phyloP scores from a whole-genome alignment of 2,888 invertebrate genomes.

The Endomychus coccineus region DNA sequence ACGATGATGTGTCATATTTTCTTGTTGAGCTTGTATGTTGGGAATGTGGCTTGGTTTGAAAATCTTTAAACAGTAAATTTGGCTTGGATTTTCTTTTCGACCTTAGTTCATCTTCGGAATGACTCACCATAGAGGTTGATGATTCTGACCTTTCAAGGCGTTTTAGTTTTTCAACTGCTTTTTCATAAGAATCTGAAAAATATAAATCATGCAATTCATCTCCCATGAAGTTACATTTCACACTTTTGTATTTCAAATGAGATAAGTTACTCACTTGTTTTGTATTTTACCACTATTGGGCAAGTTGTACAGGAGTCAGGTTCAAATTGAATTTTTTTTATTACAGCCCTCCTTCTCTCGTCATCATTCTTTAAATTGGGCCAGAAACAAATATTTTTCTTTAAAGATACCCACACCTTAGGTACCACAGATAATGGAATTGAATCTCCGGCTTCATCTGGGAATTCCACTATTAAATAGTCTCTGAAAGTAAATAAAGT shows the following conservation, averaged over 20 bases:
- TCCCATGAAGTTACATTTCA: too few species aligned
- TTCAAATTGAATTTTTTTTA: not conserved
- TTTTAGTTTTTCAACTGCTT: too few species aligned
- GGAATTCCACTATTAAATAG: constrained; percentile 1
- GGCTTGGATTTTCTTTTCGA: too few species aligned
- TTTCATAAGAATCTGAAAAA: constrained; percentile 2
- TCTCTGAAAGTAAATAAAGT: not conserved
- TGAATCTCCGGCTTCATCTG: not conserved
- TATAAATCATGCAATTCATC: too few species aligned
- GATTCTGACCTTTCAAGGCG: too few species aligned
- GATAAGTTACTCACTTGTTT: not conserved
- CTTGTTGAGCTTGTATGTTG: too few species aligned
- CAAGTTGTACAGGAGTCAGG: not conserved
- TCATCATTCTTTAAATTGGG: not conserved
- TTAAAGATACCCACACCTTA: not conserved
- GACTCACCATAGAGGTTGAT: too few species aligned
- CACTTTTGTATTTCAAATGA: too few species aligned
- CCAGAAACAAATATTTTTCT: not conserved
- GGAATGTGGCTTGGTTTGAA: too few species aligned
- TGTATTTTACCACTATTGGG: not conserved
- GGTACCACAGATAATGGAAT: not conserved
- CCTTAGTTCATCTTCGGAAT: too few species aligned
- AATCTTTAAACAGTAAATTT: too few species aligned
- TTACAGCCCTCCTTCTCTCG: not conserved
- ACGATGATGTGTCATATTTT: too few species aligned